A percentile compares a stretch with the other conserved stretches of the same genome.
Conservation (phyloP, 1,140 invertebrate genomes). For the Lordiphosa collinella region DNA sequence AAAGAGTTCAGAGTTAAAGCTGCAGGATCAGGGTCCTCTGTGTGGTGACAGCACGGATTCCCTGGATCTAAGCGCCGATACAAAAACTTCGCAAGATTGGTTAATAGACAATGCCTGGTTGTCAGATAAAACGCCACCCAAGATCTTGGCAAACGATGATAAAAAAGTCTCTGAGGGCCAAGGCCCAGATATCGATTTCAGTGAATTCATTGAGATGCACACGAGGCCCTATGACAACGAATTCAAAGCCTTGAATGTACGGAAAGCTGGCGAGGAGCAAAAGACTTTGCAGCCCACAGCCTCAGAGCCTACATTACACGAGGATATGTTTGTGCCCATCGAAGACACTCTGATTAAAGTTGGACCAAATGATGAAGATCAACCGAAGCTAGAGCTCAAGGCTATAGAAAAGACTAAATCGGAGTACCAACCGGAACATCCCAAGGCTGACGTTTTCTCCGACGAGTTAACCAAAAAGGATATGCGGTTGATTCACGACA, state of each 20-base stretch:
- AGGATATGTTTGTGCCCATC: too few species aligned
- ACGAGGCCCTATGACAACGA: not conserved
- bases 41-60: not conserved
- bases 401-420: not conserved
- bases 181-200: too few species aligned
- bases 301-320: not conserved
- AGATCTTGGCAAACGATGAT: not conserved
- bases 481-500: not conserved
- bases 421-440: not conserved
- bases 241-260: not conserved
- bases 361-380: too few species aligned
- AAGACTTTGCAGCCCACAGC: not conserved
- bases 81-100: not conserved
- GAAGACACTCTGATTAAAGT: too few species aligned
- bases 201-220: not conserved
- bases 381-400: not conserved
- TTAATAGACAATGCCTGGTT: conserved; percentile 1
- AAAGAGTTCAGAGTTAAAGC: not conserved
- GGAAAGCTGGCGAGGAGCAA: too few species aligned
- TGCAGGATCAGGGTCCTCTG: not conserved
- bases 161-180: not conserved
- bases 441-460: not conserved
- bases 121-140: not conserved
- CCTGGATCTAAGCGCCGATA: not conserved
- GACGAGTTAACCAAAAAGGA: not conserved